Conservation (phyloP, 1,140 invertebrate genomes). For the Drosophila pachea region DNA sequence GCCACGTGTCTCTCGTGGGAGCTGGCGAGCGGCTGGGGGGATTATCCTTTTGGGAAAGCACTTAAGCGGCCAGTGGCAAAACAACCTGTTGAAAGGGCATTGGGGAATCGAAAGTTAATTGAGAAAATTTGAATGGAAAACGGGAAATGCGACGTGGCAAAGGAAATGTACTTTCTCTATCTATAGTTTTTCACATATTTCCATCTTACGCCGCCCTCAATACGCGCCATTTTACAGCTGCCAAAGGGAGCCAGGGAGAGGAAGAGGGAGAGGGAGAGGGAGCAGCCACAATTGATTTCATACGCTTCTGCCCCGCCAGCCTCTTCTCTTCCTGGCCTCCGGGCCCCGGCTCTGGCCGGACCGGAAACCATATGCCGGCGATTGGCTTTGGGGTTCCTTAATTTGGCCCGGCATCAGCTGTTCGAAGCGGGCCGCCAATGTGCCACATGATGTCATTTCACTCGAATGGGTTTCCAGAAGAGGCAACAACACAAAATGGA, state of each 20-base stretch:
- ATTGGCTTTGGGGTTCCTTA: conserved; percentile 44
- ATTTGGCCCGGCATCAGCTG: conserved; percentile 64
- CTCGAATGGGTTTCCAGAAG: conserved; percentile 57
- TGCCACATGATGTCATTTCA: conserved; percentile 78
- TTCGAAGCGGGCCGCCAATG: conserved; percentile 30
- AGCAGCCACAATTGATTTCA: conserved; percentile 3
- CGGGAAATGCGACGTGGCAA: neutral
- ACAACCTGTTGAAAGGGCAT: conserved; percentile 59
- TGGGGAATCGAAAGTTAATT: conserved; percentile 38
- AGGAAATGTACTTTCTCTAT: too few relatives aligned
- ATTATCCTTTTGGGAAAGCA: conserved; percentile 51
- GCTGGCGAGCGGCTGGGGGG: conserved; percentile 22
- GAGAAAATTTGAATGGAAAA: conserved; percentile 13
- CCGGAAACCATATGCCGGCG: conserved; percentile 66
- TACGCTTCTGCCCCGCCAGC: conserved; percentile 8
- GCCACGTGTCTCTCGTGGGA: conserved; percentile 58
- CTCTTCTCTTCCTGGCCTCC: neutral
- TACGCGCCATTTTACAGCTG: too few relatives aligned
- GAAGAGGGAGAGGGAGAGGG: too few relatives aligned
- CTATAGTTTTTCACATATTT: too few relatives aligned
- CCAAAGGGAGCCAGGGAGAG: too few relatives aligned
- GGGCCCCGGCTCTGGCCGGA: conserved; percentile 13
- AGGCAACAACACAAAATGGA: conserved; percentile 34
- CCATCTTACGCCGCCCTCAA: too few relatives aligned
- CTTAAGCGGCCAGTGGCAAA: conserved; percentile 52